phyloP scores from a whole-genome alignment of 2,113 vertebrate species.

The Spermophilus dauricus region DNA sequence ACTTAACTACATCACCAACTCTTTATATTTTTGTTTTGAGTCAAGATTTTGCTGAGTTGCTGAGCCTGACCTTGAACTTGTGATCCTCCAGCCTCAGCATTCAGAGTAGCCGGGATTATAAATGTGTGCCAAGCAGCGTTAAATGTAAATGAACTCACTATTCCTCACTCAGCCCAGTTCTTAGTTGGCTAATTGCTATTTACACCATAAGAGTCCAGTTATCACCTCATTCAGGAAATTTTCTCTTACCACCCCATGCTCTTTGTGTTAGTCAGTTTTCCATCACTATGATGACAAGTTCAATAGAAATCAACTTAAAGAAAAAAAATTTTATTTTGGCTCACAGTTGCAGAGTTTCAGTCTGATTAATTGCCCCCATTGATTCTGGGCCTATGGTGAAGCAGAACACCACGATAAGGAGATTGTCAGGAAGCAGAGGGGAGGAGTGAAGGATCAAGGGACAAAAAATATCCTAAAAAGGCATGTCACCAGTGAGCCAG shows the following conservation, averaged over 20 bases:
- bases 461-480: background rate
- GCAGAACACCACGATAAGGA: background rate
- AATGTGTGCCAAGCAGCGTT: background rate
- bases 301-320: background rate
- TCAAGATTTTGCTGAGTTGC: too few relatives aligned
- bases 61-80: too few relatives aligned
- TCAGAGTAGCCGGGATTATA: too few relatives aligned
- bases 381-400: background rate
- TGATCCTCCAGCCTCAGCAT: too few relatives aligned
- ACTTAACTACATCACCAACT: too few relatives aligned
- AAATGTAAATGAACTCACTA: background rate
- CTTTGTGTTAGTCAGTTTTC: background rate
- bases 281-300: background rate
- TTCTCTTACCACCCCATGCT: background rate
- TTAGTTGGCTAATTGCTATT: background rate
- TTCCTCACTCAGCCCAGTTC: background rate
- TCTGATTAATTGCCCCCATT: background rate
- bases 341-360: background rate
- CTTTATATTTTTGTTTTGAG: too few relatives aligned
- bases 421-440: background rate
- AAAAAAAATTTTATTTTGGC: background rate
- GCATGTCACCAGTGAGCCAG: background rate
- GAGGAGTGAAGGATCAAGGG: background rate
- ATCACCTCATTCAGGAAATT: background rate
- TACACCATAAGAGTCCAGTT: background rate